A percentile compares a stretch with the other conserved stretches of the same genome.
Evolutionary conservation across 2,797 vertebrate species (phyloP).

Genomic region (Labroides dimidiatus): DNA sequence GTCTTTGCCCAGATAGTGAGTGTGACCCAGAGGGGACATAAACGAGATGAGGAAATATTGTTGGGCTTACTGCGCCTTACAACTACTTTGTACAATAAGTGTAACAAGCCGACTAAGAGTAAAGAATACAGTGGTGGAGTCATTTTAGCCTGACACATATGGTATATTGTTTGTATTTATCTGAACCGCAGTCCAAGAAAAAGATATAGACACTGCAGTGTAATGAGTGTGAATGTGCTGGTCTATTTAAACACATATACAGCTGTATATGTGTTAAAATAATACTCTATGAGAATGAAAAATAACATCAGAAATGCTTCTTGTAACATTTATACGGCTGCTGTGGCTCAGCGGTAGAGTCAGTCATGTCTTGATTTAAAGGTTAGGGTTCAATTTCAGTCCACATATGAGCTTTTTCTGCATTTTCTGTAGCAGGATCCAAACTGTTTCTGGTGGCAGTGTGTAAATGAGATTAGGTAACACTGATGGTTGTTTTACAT

Average conservation of each 20-base stretch:
- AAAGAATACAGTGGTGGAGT: constrained; percentile 31
- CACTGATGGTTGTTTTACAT: too few relatives aligned
- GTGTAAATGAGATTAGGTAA: too few relatives aligned
- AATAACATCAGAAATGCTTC: neutral
- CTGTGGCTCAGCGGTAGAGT: too few relatives aligned
- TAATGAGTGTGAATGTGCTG: neutral
- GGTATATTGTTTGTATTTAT: constrained; percentile 29
- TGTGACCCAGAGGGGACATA: constrained; percentile 68
- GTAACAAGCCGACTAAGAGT: constrained; percentile 48
- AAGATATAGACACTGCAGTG: neutral
- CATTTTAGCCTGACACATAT: constrained; percentile 16
- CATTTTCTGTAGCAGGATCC: too few relatives aligned
- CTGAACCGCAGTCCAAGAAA: neutral
- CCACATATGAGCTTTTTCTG: too few relatives aligned
- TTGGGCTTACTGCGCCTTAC: constrained; percentile 38
- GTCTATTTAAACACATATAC: neutral
- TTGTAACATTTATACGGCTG: neutral
- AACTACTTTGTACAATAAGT: constrained; percentile 41
- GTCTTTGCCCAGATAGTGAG: constrained; percentile 50
- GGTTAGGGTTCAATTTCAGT: too few relatives aligned
- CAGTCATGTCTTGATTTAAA: too few relatives aligned
- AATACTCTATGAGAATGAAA: neutral
- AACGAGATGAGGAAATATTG: constrained; percentile 65
- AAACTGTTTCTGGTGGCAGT: too few relatives aligned
- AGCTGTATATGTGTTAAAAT: neutral